Evolutionary conservation across 2,888 invertebrate species (phyloP).

Genomic region (Gerosis bhagava): DNA sequence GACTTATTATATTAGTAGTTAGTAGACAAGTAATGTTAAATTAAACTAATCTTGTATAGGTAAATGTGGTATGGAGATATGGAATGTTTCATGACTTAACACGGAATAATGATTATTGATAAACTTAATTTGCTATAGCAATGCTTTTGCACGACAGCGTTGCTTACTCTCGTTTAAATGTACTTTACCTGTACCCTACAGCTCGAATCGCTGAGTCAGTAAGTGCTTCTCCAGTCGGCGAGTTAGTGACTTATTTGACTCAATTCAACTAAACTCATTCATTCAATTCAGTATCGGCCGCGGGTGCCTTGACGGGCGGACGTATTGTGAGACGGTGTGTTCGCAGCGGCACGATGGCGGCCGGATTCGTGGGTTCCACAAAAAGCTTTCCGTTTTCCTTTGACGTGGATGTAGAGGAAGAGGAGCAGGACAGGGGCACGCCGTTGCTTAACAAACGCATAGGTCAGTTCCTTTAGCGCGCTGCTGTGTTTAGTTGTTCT

Average conservation of each 20-base stretch:
- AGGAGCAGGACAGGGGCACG: conserved; percentile 52
- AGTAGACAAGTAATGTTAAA: no score
- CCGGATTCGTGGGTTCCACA: conserved; percentile 73
- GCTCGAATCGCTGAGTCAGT: conserved; percentile 18
- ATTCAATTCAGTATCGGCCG: conserved; percentile 18
- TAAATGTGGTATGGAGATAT: no score
- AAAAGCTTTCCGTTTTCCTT: conserved; percentile 77
- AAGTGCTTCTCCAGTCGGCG: conserved; percentile 18
- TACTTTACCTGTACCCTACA: no score
- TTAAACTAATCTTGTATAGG: no score
- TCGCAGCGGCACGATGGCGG: conserved; percentile 53
- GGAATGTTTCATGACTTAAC: no score
- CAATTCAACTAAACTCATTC: background rate
- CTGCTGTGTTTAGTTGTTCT: background rate
- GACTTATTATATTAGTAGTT: no score
- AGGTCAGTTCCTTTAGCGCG: conserved; percentile 49
- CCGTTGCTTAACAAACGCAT: conserved; percentile 62
- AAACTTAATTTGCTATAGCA: no score
- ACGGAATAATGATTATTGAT: no score
- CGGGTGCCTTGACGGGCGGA: conserved; percentile 8
- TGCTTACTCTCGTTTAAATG: no score
- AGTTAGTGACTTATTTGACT: conserved; percentile 3
- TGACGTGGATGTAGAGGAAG: conserved; percentile 71
- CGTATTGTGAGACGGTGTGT: conserved; percentile 8
- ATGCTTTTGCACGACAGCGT: no score